Evolutionary conservation across 2,113 vertebrate genomes (phyloP), one percentile per base, ranked within the genome.

Genomic region (Ramphastos sulfuratus): DNA sequence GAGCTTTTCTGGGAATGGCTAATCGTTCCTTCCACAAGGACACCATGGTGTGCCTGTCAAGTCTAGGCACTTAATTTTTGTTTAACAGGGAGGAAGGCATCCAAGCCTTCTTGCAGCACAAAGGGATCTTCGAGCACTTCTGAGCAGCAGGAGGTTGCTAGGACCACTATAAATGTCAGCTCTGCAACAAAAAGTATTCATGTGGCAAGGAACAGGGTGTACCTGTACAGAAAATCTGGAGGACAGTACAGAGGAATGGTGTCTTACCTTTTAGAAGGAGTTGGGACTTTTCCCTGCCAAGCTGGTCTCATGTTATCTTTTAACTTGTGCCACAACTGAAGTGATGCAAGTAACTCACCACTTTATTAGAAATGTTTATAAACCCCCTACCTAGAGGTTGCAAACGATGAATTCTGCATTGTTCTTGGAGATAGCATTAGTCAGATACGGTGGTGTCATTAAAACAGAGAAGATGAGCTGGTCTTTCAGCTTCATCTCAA

Each of bases 11-110:
- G 88, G 87, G 86, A 92, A 79, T 65, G 69, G 81, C 61, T 94
- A 85, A 87, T 93, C 73, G 33, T 90, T 86, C 78, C 78, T 79
- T 89, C 81, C 50, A 74, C 73, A 95, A 94, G 81, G 85, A 75
- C 76, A 20, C 70, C 56, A 42, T 79, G 73, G 69, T 85, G 70
- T 60, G 72, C 69, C 82, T 94, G 59, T 85, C 93, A 94, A 77
- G 85, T 50, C 42, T 39, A 16, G 58, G 69, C 90, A 86, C 65
- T 93, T 94, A 50, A 84, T 79, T 95, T 93, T 89, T 56, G n/a
- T 94, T 91, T 85, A 89, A 95, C 9, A 4, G 37, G 19, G 54
- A 94, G 90, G 91, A 96, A 91, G 58, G 46, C 30, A 54, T 93
- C 88, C 92, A 95, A 94, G 73, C 23, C 33, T 89, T 74, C 79